These are phyloP conservation scores for Mystacornis crossleyi DNA, from an alignment of 2,113 vertebrate genomes.

Conservation along the genomic window DNA sequence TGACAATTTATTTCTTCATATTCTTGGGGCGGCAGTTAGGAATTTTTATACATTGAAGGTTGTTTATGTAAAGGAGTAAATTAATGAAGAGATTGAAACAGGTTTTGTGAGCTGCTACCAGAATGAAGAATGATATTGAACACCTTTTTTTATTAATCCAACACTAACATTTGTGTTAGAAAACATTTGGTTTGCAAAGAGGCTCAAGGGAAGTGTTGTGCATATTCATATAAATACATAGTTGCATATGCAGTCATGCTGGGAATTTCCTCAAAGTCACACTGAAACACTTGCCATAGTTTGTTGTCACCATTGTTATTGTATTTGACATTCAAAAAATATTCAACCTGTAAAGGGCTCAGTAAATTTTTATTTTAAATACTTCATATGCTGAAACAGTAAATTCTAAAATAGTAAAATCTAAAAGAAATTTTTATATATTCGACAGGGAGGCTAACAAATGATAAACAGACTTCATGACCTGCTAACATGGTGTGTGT, in stretches of 20 bases:
- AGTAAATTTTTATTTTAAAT: not conserved
- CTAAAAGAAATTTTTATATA: not conserved
- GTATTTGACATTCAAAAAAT: not conserved
- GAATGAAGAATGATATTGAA: not conserved
- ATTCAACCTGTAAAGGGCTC: not conserved
- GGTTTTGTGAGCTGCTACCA: not conserved
- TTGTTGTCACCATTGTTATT: not conserved
- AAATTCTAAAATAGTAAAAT: not conserved
- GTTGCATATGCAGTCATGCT: not conserved
- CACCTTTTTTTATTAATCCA: not conserved
- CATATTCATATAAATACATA: not conserved
- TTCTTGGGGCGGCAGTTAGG: not conserved
- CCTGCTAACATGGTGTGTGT: not conserved
- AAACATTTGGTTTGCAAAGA: slow-evolving; percentile 22
- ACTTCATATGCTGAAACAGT: not conserved
- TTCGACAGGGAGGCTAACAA: not conserved
- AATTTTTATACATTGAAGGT: not conserved
- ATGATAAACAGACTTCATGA: not conserved
- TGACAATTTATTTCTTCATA: not conserved
- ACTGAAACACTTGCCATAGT: not conserved
- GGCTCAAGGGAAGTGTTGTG: not conserved
- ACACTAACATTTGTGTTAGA: not conserved
- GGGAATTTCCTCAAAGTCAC: not conserved
- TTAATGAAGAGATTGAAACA: not conserved
- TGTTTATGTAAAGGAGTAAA: not conserved